phyloP scores from a whole-genome alignment of 1,140 invertebrate genomes.

The Gryon sp. region DNA sequence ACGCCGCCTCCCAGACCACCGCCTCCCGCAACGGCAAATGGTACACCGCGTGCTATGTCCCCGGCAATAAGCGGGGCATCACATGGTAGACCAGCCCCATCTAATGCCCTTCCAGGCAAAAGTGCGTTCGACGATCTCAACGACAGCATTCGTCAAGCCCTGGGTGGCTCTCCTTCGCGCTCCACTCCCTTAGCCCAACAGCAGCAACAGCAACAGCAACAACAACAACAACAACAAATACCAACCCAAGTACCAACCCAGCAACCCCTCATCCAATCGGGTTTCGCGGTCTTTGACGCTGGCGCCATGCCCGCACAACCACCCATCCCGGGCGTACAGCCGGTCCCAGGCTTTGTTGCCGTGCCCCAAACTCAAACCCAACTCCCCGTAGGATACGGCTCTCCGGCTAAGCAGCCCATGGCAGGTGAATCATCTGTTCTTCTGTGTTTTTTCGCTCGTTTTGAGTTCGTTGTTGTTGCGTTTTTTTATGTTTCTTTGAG shows the following conservation, averaged over 20 bases:
- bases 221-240: constrained; percentile 74
- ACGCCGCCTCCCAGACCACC: constrained; percentile 80
- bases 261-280: constrained; percentile 61
- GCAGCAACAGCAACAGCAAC: constrained; percentile 76
- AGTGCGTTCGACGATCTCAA: constrained; percentile 86
- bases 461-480: no score
- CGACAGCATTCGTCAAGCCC: constrained; percentile 84
- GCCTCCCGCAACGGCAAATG: constrained; percentile 77
- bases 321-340: constrained; percentile 60
- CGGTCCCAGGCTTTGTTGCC: constrained; percentile 65
- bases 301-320: constrained; percentile 56
- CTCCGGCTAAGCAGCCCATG: constrained; percentile 82
- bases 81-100: constrained; percentile 65
- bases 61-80: constrained; percentile 70
- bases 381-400: constrained; percentile 81
- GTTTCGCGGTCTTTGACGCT: constrained; percentile 68
- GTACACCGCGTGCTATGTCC: constrained; percentile 77
- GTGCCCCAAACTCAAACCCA: constrained; percentile 71
- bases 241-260: no score
- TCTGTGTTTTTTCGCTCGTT: no score
- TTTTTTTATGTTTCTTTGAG: no score
- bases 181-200: constrained; percentile 70
- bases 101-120: constrained; percentile 78
- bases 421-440: constrained; percentile 71
- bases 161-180: constrained; percentile 82